These are phyloP conservation scores for Thera britannica DNA, from an alignment of 2,888 invertebrate species.

Conservation along the genomic window DNA sequence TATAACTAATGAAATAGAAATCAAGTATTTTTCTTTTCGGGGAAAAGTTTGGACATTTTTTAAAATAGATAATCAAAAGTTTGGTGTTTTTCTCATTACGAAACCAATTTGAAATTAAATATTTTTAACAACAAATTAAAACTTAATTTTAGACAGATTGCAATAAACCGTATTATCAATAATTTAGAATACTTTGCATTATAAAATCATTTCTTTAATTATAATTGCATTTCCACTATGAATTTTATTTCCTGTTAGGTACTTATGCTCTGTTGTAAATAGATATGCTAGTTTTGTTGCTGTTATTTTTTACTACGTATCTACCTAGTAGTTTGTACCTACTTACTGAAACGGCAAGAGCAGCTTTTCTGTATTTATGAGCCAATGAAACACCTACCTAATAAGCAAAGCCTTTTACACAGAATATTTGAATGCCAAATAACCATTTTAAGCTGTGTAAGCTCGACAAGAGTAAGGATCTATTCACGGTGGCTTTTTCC, in stretches of 20 bases:
- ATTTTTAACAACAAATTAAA: slow-evolving; percentile 1
- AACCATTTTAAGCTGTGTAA: slow-evolving; percentile 8
- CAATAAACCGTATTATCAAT: background rate
- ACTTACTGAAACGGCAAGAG: slow-evolving; percentile 1
- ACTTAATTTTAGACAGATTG: background rate
- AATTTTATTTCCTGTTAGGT: too few relatives aligned
- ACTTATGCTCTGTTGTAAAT: background rate
- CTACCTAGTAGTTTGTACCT: background rate
- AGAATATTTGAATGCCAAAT: slow-evolving; percentile 13
- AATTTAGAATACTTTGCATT: too few relatives aligned
- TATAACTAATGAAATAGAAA: background rate
- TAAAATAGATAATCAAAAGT: slow-evolving; percentile 16
- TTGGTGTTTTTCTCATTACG: slow-evolving; percentile 3
- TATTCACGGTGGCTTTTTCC: background rate
- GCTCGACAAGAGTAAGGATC: slow-evolving; percentile 5
- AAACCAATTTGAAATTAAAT: background rate
- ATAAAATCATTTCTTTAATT: too few relatives aligned
- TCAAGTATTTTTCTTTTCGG: background rate
- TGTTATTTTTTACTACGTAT: background rate
- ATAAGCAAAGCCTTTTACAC: slow-evolving; percentile 14
- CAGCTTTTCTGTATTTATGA: slow-evolving; percentile 13
- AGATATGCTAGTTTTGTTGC: background rate
- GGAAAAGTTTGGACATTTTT: background rate
- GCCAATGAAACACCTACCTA: slow-evolving; percentile 1
- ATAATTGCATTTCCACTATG: too few relatives aligned